Conservation (phyloP, 2,797 vertebrate species). For the Telmatherina bonti region DNA sequence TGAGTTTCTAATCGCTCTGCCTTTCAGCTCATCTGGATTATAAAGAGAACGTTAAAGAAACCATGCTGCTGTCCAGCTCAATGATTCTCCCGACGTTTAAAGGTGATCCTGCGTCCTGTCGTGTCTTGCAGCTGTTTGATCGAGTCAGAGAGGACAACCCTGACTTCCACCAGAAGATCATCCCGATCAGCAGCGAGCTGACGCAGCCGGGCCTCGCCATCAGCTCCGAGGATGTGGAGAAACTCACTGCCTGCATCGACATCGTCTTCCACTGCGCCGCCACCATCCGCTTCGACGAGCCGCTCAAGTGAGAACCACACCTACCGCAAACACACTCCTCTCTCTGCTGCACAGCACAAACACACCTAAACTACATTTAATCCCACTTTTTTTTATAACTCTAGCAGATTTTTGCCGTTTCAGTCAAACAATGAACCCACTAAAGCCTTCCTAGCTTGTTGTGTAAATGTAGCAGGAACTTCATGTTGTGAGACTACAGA, state of each 20-base stretch:
- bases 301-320: slow-evolving; percentile 88
- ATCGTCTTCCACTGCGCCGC: slow-evolving; percentile 98
- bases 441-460: background rate
- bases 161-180: slow-evolving; percentile 91
- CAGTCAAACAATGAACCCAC: background rate
- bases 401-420: background rate
- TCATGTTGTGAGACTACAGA: slow-evolving; percentile 14
- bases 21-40: background rate
- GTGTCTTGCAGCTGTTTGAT: slow-evolving; percentile 89
- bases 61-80: background rate
- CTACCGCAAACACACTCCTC: background rate
- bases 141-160: slow-evolving; percentile 91
- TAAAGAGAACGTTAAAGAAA: background rate
- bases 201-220: slow-evolving; percentile 91
- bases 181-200: slow-evolving; percentile 92
- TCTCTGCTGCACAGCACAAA: background rate
- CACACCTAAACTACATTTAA: background rate
- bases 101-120: slow-evolving; percentile 15
- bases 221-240: slow-evolving; percentile 87
- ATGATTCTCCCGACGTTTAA: background rate
- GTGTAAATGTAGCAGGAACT: slow-evolving; percentile 2
- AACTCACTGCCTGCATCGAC: slow-evolving; percentile 87
- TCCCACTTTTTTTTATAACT: background rate
- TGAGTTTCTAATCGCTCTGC: background rate
- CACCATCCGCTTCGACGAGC: slow-evolving; percentile 97